A percentile compares a stretch with the other conserved stretches of the same genome.
Evolutionary conservation across 2,888 invertebrate species (phyloP).

Genomic region (Drosophila austrosaltans): DNA sequence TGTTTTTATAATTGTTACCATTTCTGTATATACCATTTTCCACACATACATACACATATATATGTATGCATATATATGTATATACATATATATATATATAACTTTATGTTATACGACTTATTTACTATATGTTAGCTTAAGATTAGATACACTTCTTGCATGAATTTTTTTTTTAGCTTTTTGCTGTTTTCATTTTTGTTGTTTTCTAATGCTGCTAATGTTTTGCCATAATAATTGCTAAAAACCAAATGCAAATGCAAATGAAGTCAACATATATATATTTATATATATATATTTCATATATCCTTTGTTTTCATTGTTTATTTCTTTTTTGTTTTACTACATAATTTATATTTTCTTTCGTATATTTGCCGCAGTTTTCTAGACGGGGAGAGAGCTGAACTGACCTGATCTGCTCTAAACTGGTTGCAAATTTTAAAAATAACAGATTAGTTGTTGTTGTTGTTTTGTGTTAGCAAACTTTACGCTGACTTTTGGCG

Average conservation of each 20-base stretch:
- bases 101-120: conserved; percentile 62
- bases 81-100: conserved; percentile 58
- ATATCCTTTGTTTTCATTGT: conserved; percentile 14
- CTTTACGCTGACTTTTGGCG: conserved; percentile 12
- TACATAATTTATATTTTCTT: conserved; percentile 17
- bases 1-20: conserved; percentile 51
- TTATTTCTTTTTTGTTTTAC: conserved; percentile 20
- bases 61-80: not conserved
- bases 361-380: conserved; percentile 53
- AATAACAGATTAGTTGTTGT: not conserved
- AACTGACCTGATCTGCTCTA: conserved; percentile 25
- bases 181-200: conserved; percentile 21
- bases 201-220: conserved; percentile 40
- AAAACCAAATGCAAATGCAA: conserved; percentile 53
- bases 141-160: conserved; percentile 41
- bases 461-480: not conserved
- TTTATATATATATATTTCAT: conserved; percentile 41
- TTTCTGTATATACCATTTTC: conserved; percentile 57
- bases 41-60: conserved; percentile 45
- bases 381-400: conserved; percentile 42
- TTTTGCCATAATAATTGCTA: conserved; percentile 44
- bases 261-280: conserved; percentile 46
- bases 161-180: conserved; percentile 29
- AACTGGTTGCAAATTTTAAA: conserved; percentile 12
- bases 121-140: conserved; percentile 50